Conservation (phyloP, 2,888 invertebrate species). For the Empis livida region DNA sequence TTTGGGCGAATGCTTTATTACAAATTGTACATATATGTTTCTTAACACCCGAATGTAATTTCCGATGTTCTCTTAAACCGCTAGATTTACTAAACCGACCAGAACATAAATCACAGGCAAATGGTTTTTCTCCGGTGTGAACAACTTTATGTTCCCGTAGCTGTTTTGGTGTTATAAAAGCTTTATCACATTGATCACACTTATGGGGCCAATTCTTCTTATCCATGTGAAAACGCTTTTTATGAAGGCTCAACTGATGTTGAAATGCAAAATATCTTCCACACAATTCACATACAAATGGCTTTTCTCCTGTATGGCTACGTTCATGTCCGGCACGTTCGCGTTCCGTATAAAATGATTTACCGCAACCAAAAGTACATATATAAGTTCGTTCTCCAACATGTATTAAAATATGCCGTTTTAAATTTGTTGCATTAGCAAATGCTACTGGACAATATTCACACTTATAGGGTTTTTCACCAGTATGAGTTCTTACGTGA, state of each 20-base stretch:
- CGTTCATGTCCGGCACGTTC: neutral
- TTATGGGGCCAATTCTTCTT: neutral
- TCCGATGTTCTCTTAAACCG: conserved; percentile 4
- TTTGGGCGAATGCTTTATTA: conserved; percentile 9
- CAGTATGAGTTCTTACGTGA: neutral
- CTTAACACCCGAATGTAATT: conserved; percentile 8
- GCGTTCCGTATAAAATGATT: neutral
- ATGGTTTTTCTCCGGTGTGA: conserved; percentile 4
- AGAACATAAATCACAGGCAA: conserved; percentile 7
- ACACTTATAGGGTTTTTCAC: neutral
- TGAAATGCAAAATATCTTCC: neutral
- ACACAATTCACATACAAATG: neutral
- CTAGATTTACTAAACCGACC: conserved; percentile 4
- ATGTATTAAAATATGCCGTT: neutral
- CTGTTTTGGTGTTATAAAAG: neutral
- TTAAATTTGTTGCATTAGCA: neutral
- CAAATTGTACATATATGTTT: conserved; percentile 16
- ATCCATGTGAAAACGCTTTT: neutral
- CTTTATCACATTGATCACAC: neutral
- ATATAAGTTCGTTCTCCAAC: neutral
- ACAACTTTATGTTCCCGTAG: neutral
- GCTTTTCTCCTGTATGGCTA: neutral
- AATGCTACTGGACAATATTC: neutral
- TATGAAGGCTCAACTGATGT: neutral
- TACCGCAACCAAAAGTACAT: neutral